Base-by-base conservation (phyloP, 2,888 invertebrate genomes). In the Caenorhabditis sp. region DNA sequence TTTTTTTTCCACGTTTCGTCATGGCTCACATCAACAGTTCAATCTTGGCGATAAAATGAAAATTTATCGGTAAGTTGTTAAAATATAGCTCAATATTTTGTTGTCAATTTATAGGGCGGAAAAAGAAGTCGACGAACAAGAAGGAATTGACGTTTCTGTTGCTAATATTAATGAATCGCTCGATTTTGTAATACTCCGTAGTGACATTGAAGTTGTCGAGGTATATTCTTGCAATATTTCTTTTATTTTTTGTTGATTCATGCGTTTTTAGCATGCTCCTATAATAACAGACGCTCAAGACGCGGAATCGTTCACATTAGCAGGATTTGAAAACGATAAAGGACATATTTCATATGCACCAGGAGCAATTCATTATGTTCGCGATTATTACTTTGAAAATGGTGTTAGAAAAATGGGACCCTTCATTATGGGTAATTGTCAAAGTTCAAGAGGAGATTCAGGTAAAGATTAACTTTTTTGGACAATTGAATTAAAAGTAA, bases 401-500 rank as follows among this genome's bases (percentile, higher is more conserved):
- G 60, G 54, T 60, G 62, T 12, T 5, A 51, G 53, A 59, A 0
- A 26, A 55, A 36, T 73, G 70, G 76, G 76, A 17, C 76, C 77
- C 19, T 77, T 78, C 57, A 73, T 77, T 74, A 58, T 77, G 62
- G 77, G 77, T 1, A 77, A 59, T 27, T 2, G 76, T 55, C 24
- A 1, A 63, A 76, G 66, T 78, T 60, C 62, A 27, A 49, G 66
- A 50, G 76, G 76, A 51, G 77, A 72, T 69, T 77, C 76, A 66
- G 77, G 77, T 77, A 78, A 77, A 62, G 59, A 66, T 73, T 66
- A n/a, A 69, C 66, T 37, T 60, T 78, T 65, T 70, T 77, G 57
- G 62, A 43, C 63, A 74, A 74, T 71, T 66, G 55, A 78, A 72
- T 60, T 72, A 58, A 69, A 71, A 2, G 17, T 69, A 75, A 70